These are phyloP conservation scores for Terrapene triunguis DNA, from an alignment of 2,113 vertebrate species.

Conservation along the genomic window DNA sequence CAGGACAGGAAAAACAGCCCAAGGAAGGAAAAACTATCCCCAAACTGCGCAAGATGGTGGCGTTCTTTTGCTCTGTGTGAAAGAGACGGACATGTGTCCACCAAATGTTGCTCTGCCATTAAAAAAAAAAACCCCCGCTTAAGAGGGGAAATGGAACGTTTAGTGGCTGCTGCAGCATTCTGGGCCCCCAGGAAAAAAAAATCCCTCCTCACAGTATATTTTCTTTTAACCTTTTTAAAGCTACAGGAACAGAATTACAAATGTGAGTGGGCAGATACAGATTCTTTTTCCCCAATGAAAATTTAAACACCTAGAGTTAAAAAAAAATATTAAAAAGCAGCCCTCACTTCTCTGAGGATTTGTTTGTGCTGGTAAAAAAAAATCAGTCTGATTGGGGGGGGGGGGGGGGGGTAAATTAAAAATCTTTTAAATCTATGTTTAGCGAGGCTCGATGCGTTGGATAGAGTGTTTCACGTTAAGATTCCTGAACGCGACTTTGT, in stretches of 20 bases:
- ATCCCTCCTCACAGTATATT: fast-evolving
- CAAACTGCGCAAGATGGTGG: constrained; percentile 36
- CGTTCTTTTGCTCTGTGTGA: constrained; percentile 13
- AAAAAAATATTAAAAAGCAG: neutral
- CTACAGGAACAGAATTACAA: too few relatives aligned
- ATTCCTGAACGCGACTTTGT: neutral
- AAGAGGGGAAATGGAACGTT: fast-evolving
- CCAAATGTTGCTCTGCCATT: constrained; percentile 66
- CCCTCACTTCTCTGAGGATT: neutral
- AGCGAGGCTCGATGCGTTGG: neutral
- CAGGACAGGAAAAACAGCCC: constrained; percentile 53
- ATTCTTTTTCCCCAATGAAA: neutral
- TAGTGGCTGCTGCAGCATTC: neutral
- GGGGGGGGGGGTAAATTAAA: neutral
- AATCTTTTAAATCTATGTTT: neutral
- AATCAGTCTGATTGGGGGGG: neutral
- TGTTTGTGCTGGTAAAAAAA: neutral
- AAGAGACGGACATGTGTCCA: constrained; percentile 63
- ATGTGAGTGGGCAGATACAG: neutral
- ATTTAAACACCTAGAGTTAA: fast-evolving
- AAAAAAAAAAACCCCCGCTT: neutral
- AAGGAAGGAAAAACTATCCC: constrained; percentile 60
- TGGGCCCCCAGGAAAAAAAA: neutral
- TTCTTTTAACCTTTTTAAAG: neutral
- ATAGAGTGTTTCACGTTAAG: neutral